Conservation (phyloP, 2,888 invertebrate species). For the Nemoura dubitans region DNA sequence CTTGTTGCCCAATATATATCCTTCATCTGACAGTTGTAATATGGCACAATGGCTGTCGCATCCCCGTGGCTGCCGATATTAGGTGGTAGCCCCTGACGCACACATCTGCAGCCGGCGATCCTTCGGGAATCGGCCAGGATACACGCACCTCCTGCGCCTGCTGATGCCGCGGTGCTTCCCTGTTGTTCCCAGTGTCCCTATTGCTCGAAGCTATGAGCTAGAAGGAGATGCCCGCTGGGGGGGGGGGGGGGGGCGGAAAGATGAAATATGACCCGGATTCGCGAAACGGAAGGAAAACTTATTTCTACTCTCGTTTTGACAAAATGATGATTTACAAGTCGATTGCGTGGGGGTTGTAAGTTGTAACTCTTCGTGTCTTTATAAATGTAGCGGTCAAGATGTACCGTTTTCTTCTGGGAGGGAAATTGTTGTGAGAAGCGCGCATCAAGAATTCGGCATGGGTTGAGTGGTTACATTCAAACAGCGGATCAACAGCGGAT, state of each 20-base stretch:
- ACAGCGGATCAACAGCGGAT: too few relatives aligned
- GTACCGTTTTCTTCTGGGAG: background rate
- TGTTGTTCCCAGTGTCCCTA: background rate
- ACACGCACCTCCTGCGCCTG: constrained; percentile 17
- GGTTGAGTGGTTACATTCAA: too few relatives aligned
- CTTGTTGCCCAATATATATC: constrained; percentile 45
- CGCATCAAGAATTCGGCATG: too few relatives aligned
- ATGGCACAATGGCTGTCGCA: constrained; percentile 47
- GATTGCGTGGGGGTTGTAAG: background rate
- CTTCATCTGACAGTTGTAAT: constrained; percentile 49
- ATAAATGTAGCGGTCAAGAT: background rate
- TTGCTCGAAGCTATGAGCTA: background rate
- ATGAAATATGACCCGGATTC: constrained; percentile 30
- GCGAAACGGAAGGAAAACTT: background rate
- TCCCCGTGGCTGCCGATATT: constrained; percentile 43
- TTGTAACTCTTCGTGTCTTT: background rate
- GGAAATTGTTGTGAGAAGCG: too few relatives aligned
- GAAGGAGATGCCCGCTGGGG: background rate
- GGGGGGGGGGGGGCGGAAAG: background rate
- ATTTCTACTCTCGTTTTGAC: constrained; percentile 26
- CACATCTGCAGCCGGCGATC: constrained; percentile 24
- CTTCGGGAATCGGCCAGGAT: constrained; percentile 10
- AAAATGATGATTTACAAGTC: constrained; percentile 32
- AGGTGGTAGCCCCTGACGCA: constrained; percentile 45
- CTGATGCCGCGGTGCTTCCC: background rate